phyloP scores from a whole-genome alignment of 2,888 invertebrate species.

The Agriopis leucophaearia region DNA sequence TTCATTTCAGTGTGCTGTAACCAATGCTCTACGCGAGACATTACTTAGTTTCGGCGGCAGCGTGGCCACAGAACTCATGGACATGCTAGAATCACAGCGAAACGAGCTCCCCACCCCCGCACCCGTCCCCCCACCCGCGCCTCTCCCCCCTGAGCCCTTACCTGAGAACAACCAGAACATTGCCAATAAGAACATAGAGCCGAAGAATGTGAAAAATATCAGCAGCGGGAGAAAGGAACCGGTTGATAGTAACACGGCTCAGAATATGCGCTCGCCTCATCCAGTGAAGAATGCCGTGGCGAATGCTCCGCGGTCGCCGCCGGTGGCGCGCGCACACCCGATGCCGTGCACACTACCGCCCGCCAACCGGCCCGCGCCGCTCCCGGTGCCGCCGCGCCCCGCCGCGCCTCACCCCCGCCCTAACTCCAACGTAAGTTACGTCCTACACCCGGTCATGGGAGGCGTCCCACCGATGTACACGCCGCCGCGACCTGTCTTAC shows the following conservation, averaged over 20 bases:
- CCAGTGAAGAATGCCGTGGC: constrained; percentile 47
- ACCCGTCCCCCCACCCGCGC: constrained; percentile 14
- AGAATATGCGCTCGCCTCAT: constrained; percentile 37
- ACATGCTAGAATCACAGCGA: constrained; percentile 60
- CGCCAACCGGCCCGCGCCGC: constrained; percentile 61
- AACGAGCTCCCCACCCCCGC: constrained; percentile 9
- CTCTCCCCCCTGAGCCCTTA: constrained; percentile 36
- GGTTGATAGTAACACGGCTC: constrained; percentile 11
- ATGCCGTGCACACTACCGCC: constrained; percentile 52
- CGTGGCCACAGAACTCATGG: constrained; percentile 70
- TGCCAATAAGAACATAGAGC: constrained; percentile 56
- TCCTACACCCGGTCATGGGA: constrained; percentile 73
- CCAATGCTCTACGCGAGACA: constrained; percentile 79
- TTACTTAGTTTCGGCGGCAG: constrained; percentile 78
- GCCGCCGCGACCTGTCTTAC: constrained; percentile 54
- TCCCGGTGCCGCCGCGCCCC: constrained; percentile 43
- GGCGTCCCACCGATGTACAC: constrained; percentile 65
- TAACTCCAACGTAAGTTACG: constrained; percentile 81
- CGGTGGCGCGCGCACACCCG: constrained; percentile 47
- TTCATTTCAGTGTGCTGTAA: constrained; percentile 73
- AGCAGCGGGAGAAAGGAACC: constrained; percentile 10
- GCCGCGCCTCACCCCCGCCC: constrained; percentile 54
- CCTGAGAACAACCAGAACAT: constrained; percentile 67
- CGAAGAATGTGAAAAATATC: constrained; percentile 45
- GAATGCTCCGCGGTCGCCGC: constrained; percentile 38